A percentile compares a stretch with the other conserved stretches of the same genome.
phyloP scores from a whole-genome alignment of 2,888 invertebrate genomes.

The Pammene fasciana region DNA sequence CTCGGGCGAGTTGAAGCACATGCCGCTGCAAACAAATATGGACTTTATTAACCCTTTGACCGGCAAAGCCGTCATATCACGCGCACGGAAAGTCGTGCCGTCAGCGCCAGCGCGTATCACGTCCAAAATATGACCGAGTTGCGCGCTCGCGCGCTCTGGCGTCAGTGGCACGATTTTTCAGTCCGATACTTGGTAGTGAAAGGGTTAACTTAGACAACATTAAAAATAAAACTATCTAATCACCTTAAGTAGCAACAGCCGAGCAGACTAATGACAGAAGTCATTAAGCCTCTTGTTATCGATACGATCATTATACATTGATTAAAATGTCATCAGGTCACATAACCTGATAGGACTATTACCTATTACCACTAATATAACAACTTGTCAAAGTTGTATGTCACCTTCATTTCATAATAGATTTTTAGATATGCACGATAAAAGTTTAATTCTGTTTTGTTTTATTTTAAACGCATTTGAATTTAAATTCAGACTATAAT shows the following conservation, averaged over 20 bases:
- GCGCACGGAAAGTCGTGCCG: no score
- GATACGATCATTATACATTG: slow-evolving; percentile 32
- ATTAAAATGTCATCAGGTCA: slow-evolving; percentile 50
- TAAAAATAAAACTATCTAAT: slow-evolving; percentile 2
- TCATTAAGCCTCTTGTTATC: slow-evolving; percentile 10
- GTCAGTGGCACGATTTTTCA: no score
- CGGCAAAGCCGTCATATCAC: no score
- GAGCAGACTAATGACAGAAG: slow-evolving; percentile 10
- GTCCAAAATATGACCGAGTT: no score
- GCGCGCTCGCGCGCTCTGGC: no score
- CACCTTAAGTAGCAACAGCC: slow-evolving; percentile 5
- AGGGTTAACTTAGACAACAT: background rate
- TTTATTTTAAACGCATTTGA: no score
- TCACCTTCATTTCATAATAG: slow-evolving; percentile 11
- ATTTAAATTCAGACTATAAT: no score
- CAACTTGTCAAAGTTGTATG: background rate
- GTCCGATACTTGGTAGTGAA: no score
- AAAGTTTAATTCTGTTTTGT: no score
- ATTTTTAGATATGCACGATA: background rate
- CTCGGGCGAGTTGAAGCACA: slow-evolving; percentile 95
- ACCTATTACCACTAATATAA: background rate
- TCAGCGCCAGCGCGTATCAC: no score
- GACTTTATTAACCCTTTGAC: slow-evolving; percentile 11
- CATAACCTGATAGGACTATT: slow-evolving; percentile 17
- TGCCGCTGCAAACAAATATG: slow-evolving; percentile 82